Base-by-base conservation (phyloP, 2,113 vertebrate species). In the Zosterops hypoxanthus region DNA sequence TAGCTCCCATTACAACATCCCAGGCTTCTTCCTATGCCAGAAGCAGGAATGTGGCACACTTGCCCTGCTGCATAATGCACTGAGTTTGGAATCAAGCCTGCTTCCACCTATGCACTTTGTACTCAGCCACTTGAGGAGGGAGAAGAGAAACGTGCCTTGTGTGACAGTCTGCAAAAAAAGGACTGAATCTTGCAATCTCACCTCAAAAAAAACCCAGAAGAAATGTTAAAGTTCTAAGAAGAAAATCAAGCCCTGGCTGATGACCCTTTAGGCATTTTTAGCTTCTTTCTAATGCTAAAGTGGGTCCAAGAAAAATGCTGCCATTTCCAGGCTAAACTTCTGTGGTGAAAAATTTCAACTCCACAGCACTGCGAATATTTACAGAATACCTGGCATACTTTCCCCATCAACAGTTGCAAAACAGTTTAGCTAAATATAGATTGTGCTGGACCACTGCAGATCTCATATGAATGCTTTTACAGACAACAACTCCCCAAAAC, bases 401-500 rank as follows among this genome's bases (percentile, higher is more conserved):
- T 94, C 85, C 88, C 86, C 90, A 96, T 95, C 91, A 96, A 95
- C 88, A 94, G 87, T 57, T 92, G 61, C 92, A 94, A 97, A 97
- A 97, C 79, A 94, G 49, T 94, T 89, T 42, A 90, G 90, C 92
- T 98, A 97, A 97, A 97, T 94, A 97, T 97, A 98, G 93, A 79
- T 25, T 69, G 31, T 88, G 56, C 82, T 89, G 65, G 24, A 75
- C 94, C 83, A 94, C 65, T 96, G 83, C 78, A 95, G 90, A 94
- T 93, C 88, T 96, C 93, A 69, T 69, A 71, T 39, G 52, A 92
- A 86, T 60, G 88, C 92, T 97, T 95, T 90, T 52, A 79, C 76
- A 91, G 73, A 78, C 79, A 94, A 83, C 69, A 61, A 9, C 60
- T 93, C 47, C 46, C 76, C 11, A 85, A 82, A 94, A 82, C 61